Base-by-base conservation (phyloP, 2,113 vertebrate genomes). In the Serilophus lunatus region DNA sequence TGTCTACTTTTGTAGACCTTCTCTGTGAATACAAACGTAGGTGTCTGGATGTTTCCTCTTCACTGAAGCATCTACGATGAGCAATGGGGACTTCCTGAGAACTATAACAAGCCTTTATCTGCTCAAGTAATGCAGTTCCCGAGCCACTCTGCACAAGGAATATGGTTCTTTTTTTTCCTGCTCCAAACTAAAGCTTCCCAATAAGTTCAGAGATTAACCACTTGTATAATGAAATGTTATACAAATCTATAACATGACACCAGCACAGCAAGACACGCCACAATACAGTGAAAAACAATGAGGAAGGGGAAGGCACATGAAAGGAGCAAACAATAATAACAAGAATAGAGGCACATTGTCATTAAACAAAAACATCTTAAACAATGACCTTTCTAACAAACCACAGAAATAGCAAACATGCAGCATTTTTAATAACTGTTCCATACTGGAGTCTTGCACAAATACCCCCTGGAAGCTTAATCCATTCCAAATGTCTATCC, bases 291-390 rank as follows among this genome's bases (percentile, higher is more conserved):
- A 72, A 60, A 91, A 86, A 88, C 84, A 90, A 63, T 64, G 63
- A 66, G 75, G 87, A 70, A 66, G 33, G 74, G 44, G 85, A 86
- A 81, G 0, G 1, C 57, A 77, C 35, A 36, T 56, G 68, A 83
- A 93, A 95, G 94, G 64, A 88, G 77, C 44, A 33, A 92, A 90
- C 74, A 86, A 49, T 64, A 87, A 25, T 51, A 81, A 60, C 29
- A 88, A 74, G 71, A 90, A 65, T 25, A 85, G 82, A 94, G 42
- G 9, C 60, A 42, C 60, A 82, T 65, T 92, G 69, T 86, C 71
- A 90, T 83, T 96, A 92, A 94, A 92, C 72, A 66, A 86, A 95
- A 95, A 87, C 87, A 93, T 91, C 61, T 95, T 88, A 81, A 95
- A 69, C 70, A 88, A 44, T 86, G 92, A 88, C 92, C 72, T 93